Conservation (phyloP, 2,113 vertebrate genomes). For the Onychostoma macrolepis region DNA sequence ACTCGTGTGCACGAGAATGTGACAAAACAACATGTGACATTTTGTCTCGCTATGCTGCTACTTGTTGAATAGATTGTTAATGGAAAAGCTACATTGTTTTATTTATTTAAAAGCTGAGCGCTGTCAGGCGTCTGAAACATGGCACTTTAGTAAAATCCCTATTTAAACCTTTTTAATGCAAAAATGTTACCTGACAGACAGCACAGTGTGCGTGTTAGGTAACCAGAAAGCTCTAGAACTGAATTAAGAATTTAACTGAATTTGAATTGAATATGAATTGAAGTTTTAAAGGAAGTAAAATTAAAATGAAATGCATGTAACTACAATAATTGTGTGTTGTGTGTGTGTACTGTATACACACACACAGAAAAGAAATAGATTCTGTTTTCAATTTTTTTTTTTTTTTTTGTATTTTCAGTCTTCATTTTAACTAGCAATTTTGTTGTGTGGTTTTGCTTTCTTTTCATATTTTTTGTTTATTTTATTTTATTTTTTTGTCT, state of each 20-base stretch:
- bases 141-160: neutral
- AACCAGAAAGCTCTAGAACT: neutral
- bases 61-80: neutral
- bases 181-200: neutral
- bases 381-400: no score
- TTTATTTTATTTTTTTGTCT: no score
- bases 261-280: no score
- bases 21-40: constrained; percentile 23
- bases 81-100: neutral
- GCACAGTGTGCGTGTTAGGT: neutral
- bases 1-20: neutral
- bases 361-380: no score
- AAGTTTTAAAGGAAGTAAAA: no score
- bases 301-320: no score
- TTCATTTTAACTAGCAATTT: no score
- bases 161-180: neutral
- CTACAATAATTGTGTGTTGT: no score
- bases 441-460: no score
- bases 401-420: no score
- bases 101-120: neutral
- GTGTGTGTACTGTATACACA: no score
- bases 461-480: no score
- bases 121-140: neutral
- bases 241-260: neutral
- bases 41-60: constrained; percentile 1